Evolutionary conservation across 2,797 vertebrate genomes (phyloP).

Genomic region (Rhyacichthys aspro): DNA sequence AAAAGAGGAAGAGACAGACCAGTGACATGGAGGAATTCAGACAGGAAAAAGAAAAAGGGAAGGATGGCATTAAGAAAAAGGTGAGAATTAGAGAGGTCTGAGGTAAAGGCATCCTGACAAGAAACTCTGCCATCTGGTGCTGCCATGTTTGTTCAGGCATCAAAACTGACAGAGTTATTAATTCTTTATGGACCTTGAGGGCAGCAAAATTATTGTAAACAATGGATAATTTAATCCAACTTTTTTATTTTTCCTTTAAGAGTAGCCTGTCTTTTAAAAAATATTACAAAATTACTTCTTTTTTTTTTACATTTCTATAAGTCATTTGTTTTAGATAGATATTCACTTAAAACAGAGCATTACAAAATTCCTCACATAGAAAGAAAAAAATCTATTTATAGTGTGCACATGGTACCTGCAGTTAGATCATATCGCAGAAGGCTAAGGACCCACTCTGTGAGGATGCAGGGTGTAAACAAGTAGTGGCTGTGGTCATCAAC

Average conservation of each 20-base stretch:
- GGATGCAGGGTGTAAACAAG: constrained; percentile 93
- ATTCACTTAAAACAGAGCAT: not conserved
- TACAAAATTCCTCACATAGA: too few relatives aligned
- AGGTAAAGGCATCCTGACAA: constrained; percentile 33
- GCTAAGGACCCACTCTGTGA: constrained; percentile 96
- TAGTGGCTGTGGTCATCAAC: constrained; percentile 96
- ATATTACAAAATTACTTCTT: too few relatives aligned
- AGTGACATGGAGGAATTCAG: constrained; percentile 44
- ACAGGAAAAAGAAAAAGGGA: constrained; percentile 5
- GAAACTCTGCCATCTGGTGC: constrained; percentile 35
- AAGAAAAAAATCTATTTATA: not conserved
- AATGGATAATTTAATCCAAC: constrained; percentile 10
- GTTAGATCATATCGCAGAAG: constrained; percentile 93
- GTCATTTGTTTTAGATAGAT: not conserved
- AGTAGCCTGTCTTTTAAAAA: too few relatives aligned
- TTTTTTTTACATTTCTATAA: too few relatives aligned
- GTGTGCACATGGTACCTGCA: constrained; percentile 81
- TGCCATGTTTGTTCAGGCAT: constrained; percentile 35
- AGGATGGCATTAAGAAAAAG: constrained; percentile 33
- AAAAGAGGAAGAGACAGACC: constrained; percentile 43
- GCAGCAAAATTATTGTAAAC: constrained; percentile 14
- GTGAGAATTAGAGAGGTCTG: constrained; percentile 33
- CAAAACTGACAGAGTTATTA: constrained; percentile 32
- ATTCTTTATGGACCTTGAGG: constrained; percentile 13
- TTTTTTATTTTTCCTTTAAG: too few relatives aligned